A percentile compares a stretch with the other conserved stretches of the same genome.
phyloP scores from a whole-genome alignment of 2,888 invertebrate genomes.

The Punctoribates punctum region DNA sequence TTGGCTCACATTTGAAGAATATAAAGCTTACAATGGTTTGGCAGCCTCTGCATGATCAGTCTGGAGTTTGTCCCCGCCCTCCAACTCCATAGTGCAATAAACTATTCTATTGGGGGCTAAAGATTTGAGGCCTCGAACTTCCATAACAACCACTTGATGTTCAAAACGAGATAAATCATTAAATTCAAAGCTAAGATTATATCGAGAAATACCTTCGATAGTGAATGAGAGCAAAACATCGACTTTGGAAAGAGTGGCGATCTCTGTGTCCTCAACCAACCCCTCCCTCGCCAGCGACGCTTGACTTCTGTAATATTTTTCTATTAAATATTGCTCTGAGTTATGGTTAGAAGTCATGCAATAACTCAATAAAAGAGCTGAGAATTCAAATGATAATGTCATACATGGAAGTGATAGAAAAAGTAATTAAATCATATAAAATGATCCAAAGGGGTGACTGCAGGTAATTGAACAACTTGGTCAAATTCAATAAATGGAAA shows the following conservation, averaged over 20 bases:
- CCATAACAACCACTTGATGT: constrained; percentile 94
- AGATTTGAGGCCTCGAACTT: constrained; percentile 96
- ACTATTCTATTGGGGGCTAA: constrained; percentile 95
- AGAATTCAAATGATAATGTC: constrained; percentile 35
- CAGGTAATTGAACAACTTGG: constrained; percentile 45
- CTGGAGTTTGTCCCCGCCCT: constrained; percentile 96
- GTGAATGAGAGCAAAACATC: constrained; percentile 97
- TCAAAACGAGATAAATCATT: neutral
- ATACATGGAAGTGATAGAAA: constrained; percentile 48
- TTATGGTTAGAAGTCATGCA: constrained; percentile 18
- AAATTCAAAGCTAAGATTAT: neutral
- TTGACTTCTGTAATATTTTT: constrained; percentile 48
- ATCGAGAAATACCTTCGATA: constrained; percentile 55
- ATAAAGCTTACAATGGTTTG: constrained; percentile 77
- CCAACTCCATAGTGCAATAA: constrained; percentile 99
- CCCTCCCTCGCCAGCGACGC: constrained; percentile 66
- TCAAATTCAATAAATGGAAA: constrained; percentile 24
- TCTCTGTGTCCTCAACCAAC: constrained; percentile 88
- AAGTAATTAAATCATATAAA: constrained; percentile 47
- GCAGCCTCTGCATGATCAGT: constrained; percentile 99
- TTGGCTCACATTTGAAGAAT: constrained; percentile 7
- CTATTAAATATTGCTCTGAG: neutral
- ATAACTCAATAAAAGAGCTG: constrained; percentile 3
- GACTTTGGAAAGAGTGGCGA: constrained; percentile 87
- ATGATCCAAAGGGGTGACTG: constrained; percentile 48